Evolutionary conservation across 2,113 vertebrate genomes (phyloP).

Genomic region (Hyperoodon ampullatus): DNA sequence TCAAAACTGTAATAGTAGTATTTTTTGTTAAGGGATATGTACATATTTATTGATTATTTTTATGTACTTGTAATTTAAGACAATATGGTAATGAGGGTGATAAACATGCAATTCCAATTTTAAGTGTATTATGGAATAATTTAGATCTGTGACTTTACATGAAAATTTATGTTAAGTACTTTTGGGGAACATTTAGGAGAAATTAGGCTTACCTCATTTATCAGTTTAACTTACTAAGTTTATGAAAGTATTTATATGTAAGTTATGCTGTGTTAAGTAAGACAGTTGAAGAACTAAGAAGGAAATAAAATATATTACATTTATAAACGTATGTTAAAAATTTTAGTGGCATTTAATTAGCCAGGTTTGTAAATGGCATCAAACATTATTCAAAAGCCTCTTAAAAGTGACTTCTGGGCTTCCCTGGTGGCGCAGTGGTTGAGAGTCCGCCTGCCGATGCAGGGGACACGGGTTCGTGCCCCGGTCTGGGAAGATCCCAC

Average conservation of each 20-base stretch:
- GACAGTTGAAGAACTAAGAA: not conserved
- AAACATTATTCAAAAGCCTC: slow-evolving; percentile 7
- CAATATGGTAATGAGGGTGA: not conserved
- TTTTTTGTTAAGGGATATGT: slow-evolving; percentile 1
- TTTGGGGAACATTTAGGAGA: not conserved
- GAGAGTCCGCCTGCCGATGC: no score
- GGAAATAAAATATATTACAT: slow-evolving; percentile 37
- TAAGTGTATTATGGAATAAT: not conserved
- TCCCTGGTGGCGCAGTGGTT: no score
- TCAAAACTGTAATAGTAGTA: not conserved
- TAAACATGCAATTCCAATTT: not conserved
- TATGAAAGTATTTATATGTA: not conserved
- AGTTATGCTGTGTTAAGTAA: slow-evolving; percentile 33
- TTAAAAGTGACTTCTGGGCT: slow-evolving; percentile 37
- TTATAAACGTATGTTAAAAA: not conserved
- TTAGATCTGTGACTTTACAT: not conserved
- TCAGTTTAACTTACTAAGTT: slow-evolving; percentile 35
- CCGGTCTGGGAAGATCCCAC: no score
- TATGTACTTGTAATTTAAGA: slow-evolving; percentile 14
- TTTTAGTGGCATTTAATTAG: slow-evolving; percentile 25
- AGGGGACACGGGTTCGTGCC: no score
- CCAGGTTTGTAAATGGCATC: not conserved
- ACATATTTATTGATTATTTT: not conserved
- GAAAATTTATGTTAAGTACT: not conserved
- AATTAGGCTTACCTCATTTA: slow-evolving; percentile 15